Conservation (phyloP, 1,140 invertebrate genomes). For the Ceratitis capitata region DNA sequence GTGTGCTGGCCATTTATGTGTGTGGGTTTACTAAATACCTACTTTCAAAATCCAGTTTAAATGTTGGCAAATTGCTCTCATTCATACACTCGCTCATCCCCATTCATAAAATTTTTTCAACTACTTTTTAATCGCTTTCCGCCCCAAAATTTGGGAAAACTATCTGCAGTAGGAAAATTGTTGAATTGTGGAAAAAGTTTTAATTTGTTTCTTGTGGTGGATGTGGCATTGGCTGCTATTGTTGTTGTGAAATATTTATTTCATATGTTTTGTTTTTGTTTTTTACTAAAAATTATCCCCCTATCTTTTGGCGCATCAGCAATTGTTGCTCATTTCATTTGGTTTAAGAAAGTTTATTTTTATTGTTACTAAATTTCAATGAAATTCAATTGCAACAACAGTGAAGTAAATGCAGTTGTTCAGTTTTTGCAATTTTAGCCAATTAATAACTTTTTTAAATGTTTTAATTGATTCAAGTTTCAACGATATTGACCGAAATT, state of each 20-base stretch:
- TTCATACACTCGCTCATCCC: not conserved
- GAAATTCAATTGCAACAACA: conserved; percentile 12
- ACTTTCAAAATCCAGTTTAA: conserved; percentile 13
- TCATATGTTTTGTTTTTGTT: not conserved
- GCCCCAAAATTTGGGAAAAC: not conserved
- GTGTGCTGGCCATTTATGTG: not conserved
- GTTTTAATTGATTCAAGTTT: conserved; percentile 26
- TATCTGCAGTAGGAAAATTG: not conserved
- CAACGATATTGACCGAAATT: not conserved
- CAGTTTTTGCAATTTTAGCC: not conserved
- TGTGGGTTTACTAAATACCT: not conserved
- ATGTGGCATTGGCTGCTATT: not conserved
- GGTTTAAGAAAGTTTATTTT: not conserved
- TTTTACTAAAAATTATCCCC: not conserved
- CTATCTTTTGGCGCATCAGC: not conserved
- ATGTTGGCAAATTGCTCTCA: conserved; percentile 19
- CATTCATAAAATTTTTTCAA: not conserved
- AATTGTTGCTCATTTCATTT: not conserved
- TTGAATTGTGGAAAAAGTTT: conserved; percentile 15
- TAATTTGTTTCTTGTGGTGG: conserved; percentile 29
- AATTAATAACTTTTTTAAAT: not conserved
- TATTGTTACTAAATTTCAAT: conserved; percentile 17
- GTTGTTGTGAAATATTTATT: conserved; percentile 18
- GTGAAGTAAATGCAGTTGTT: not conserved
- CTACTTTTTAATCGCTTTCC: not conserved